Evolutionary conservation across 2,888 invertebrate species (phyloP), one percentile per base, ranked within the genome.

Genomic region (Drosophila nigricruria): DNA sequence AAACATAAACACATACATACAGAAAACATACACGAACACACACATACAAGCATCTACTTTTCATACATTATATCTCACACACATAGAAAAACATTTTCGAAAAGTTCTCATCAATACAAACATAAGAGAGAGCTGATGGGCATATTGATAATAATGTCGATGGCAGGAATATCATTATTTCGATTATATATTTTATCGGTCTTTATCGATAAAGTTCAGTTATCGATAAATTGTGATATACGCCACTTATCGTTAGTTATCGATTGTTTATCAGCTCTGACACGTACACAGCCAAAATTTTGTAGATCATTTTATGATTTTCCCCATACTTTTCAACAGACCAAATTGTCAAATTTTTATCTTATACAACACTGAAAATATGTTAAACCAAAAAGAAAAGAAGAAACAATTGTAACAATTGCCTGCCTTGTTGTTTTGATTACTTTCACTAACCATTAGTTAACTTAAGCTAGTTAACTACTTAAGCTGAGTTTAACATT

Each of bases 391-490:
- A 8, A n/a, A 5, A 14, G 8, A 25, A 30, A 30, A 47, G 8
- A 43, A 12, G 12, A 63, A 16, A n/a, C 3, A 20, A 23, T 14
- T 42, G 12, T 40, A 61, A 61, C 34, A 59, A 53, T 56, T 64
- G 77, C 77, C 58, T 77, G 80, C 32, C 9, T 61, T 60, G 38
- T 57, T 58, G 56, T 57, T 63, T 59, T 72, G 43, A 38, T 63
- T 64, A 36, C 45, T 27, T 73, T 69, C 47, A 61, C 69, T 79
- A 77, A 78, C 50, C 23, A 16, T 34, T 34, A 52, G 34, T 34
- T 23, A 23, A 49, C 49, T 49, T 18, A 14, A 3, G 40, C 18
- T 59, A 32, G 34, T 54, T 60, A 60, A 69, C n/a, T 56, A 43
- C 10, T 60, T 54, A 60, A 69, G 40, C 43, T 27, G 40, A 62